These are phyloP conservation scores for Lypha dubia DNA, from an alignment of 2,888 invertebrate genomes.

Conservation along the genomic window DNA sequence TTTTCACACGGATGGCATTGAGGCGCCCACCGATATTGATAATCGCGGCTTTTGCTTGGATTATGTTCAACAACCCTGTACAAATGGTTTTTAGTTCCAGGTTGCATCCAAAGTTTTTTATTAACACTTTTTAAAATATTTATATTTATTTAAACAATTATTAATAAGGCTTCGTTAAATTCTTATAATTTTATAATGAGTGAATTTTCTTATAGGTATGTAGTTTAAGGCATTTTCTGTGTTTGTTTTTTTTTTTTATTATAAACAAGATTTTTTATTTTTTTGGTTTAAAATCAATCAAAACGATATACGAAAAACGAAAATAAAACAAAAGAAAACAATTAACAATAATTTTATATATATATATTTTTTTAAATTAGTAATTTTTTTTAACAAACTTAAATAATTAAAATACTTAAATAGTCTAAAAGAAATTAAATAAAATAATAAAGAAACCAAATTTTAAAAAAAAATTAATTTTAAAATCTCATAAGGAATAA, in stretches of 20 bases:
- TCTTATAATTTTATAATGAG: constrained; percentile 41
- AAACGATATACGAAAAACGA: constrained; percentile 38
- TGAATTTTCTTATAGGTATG: no score
- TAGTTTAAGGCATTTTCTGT: constrained; percentile 16
- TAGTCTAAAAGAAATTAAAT: constrained; percentile 19
- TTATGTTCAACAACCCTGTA: constrained; percentile 93
- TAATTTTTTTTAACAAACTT: constrained; percentile 51
- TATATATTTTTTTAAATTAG: neutral
- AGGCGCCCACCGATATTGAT: constrained; percentile 89
- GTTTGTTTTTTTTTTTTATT: neutral
- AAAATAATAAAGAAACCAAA: constrained; percentile 30
- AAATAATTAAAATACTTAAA: constrained; percentile 37
- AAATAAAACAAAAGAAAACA: constrained; percentile 46
- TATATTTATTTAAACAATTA: constrained; percentile 61
- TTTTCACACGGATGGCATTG: constrained; percentile 91
- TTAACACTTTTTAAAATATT: constrained; percentile 5
- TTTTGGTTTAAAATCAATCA: constrained; percentile 60
- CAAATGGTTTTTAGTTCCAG: constrained; percentile 84
- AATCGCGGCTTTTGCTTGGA: constrained; percentile 93
- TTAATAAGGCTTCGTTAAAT: constrained; percentile 51
- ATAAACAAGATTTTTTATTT: constrained; percentile 35
- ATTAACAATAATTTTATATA: constrained; percentile 38
- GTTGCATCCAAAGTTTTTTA: neutral
- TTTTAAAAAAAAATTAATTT: constrained; percentile 27
- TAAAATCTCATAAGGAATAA: constrained; percentile 54